Conservation (phyloP, 2,888 invertebrate genomes). For the Cordilura impudica region DNA sequence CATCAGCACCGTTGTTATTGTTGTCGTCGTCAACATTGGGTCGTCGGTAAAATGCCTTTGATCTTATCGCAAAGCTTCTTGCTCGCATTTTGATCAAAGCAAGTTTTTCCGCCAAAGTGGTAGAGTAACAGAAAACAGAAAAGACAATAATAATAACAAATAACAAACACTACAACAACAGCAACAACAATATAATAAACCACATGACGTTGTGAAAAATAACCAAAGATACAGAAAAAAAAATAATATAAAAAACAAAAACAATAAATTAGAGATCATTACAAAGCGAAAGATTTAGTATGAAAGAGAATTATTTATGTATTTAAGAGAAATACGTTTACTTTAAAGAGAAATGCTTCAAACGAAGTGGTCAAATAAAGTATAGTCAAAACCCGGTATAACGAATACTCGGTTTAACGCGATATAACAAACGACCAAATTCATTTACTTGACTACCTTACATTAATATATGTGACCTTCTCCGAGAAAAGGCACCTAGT, state of each 20-base stretch:
- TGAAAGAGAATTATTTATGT: no score
- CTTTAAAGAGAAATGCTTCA: no score
- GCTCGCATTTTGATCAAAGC: slow-evolving; percentile 79
- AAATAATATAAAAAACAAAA: slow-evolving; percentile 10
- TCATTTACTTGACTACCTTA: no score
- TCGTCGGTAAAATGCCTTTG: slow-evolving; percentile 77
- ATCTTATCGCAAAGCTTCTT: slow-evolving; percentile 78
- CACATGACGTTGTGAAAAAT: slow-evolving; percentile 54
- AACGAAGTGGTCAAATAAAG: no score
- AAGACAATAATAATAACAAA: slow-evolving; percentile 64
- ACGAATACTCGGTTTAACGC: no score
- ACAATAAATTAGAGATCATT: slow-evolving; percentile 44
- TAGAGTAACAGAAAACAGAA: slow-evolving; percentile 67
- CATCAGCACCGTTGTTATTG: slow-evolving; percentile 8
- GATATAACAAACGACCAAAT: no score
- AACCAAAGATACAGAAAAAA: slow-evolving; percentile 37
- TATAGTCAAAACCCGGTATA: no score
- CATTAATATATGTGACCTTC: no score
- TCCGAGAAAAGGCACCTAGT: no score
- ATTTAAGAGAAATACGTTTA: no score
- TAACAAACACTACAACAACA: slow-evolving; percentile 56
- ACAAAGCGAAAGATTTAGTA: not conserved
- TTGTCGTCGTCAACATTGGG: slow-evolving; percentile 58
- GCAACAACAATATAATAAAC: slow-evolving; percentile 35
- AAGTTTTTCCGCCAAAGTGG: slow-evolving; percentile 78